Conservation (phyloP, 2,888 invertebrate species). For the Apamea anceps region DNA sequence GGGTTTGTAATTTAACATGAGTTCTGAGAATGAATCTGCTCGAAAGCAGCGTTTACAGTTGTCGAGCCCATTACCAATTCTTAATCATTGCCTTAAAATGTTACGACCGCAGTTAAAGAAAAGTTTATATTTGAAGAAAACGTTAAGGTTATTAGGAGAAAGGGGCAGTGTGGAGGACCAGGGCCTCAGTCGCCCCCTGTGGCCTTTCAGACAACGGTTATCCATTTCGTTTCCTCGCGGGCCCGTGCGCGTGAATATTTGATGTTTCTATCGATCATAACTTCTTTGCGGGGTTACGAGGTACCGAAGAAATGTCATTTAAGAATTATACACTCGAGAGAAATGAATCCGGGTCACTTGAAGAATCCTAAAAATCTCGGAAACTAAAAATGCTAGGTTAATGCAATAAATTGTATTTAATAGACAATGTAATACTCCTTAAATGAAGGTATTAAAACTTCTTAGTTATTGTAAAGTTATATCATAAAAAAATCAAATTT, state of each 20-base stretch:
- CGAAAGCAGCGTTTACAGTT: slow-evolving; percentile 44
- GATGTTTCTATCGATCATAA: slow-evolving; percentile 89
- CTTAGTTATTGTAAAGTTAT: no score
- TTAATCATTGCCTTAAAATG: slow-evolving; percentile 61
- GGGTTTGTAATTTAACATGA: slow-evolving; percentile 48
- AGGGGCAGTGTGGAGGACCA: slow-evolving; percentile 74
- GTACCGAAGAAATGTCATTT: slow-evolving; percentile 56
- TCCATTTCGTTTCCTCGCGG: slow-evolving; percentile 84
- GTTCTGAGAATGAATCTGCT: slow-evolving; percentile 54
- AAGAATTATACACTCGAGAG: slow-evolving; percentile 22
- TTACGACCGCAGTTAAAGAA: slow-evolving; percentile 61
- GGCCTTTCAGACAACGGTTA: slow-evolving; percentile 87
- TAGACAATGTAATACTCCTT: no score
- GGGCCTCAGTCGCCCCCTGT: slow-evolving; percentile 78
- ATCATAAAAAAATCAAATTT: no score
- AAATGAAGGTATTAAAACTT: no score
- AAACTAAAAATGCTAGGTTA: no score
- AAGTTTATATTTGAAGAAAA: slow-evolving; percentile 71
- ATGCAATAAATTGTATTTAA: no score
- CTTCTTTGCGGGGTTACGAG: slow-evolving; percentile 80
- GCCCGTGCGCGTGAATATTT: slow-evolving; percentile 86
- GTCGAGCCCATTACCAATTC: slow-evolving; percentile 45
- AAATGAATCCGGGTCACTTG: no score
- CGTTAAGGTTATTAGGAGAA: slow-evolving; percentile 79
- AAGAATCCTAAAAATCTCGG: no score